These are phyloP conservation scores for Philypnodon macrostomus DNA, from an alignment of 2,797 vertebrate genomes.

Conservation along the genomic window DNA sequence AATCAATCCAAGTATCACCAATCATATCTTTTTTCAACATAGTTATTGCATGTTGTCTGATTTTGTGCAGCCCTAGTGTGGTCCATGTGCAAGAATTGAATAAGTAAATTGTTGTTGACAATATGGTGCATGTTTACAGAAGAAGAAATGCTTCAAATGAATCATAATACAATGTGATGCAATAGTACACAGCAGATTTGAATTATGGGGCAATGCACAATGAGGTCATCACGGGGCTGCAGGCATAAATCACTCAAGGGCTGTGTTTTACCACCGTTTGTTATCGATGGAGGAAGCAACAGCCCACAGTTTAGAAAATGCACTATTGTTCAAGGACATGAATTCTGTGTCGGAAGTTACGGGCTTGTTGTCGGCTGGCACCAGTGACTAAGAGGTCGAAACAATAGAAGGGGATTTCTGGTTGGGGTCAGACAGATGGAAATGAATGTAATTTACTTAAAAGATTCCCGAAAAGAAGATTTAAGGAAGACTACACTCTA, in stretches of 20 bases:
- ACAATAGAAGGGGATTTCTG: slow-evolving; percentile 58
- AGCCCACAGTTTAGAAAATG: slow-evolving; percentile 29
- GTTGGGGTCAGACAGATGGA: slow-evolving; percentile 1
- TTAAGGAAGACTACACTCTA: no score
- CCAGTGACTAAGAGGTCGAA: slow-evolving; percentile 10
- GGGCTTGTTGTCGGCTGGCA: slow-evolving; percentile 8
- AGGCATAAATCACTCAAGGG: slow-evolving; percentile 61
- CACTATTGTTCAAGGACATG: slow-evolving; percentile 50
- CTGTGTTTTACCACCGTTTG: slow-evolving; percentile 49
- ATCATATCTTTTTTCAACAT: no score
- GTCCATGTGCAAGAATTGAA: no score
- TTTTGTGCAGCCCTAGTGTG: slow-evolving; percentile 26
- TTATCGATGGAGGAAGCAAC: slow-evolving; percentile 66
- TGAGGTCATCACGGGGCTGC: slow-evolving; percentile 72
- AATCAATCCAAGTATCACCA: no score
- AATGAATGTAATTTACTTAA: not conserved
- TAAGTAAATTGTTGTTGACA: slow-evolving; percentile 49
- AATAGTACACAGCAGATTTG: slow-evolving; percentile 70
- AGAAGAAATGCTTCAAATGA: slow-evolving; percentile 59
- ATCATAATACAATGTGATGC: slow-evolving; percentile 71
- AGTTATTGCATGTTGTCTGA: no score
- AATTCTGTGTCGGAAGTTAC: slow-evolving; percentile 30
- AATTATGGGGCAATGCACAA: slow-evolving; percentile 75
- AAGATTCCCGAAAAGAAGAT: not conserved
- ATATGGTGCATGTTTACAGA: slow-evolving; percentile 55